Evolutionary conservation across 2,113 vertebrate genomes (phyloP).

Genomic region (Paralichthys olivaceus): DNA sequence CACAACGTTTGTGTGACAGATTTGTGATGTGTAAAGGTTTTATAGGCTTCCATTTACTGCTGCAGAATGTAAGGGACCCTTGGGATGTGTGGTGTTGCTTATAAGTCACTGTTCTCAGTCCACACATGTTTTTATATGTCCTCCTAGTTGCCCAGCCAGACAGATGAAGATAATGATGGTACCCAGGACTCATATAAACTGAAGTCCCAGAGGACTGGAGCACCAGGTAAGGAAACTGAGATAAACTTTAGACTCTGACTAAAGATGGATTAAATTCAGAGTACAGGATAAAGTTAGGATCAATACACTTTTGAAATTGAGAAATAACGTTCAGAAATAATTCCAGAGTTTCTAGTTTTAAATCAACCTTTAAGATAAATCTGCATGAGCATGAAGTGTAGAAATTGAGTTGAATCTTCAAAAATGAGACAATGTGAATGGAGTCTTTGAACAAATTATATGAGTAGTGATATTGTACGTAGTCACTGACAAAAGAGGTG

Average conservation of each 20-base stretch:
- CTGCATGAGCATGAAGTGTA: no score
- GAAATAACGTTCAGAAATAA: no score
- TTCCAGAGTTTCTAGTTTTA: no score
- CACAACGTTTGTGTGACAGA: conserved; percentile 5
- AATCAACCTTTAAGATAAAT: no score
- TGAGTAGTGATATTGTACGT: no score
- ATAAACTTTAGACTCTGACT: conserved; percentile 9
- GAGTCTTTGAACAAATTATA: no score
- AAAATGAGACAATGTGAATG: no score
- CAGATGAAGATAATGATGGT: conserved; percentile 1
- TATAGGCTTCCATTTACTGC: conserved; percentile 5
- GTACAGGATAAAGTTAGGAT: not conserved
- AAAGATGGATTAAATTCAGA: not conserved
- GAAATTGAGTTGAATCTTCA: no score
- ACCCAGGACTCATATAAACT: not conserved
- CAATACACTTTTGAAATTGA: no score
- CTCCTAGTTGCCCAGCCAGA: not conserved
- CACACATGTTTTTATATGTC: not conserved
- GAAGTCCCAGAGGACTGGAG: not conserved
- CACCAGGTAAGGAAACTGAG: not conserved
- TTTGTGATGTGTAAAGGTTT: conserved; percentile 7
- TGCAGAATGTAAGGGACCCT: conserved; percentile 1
- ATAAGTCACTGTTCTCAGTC: conserved; percentile 15
- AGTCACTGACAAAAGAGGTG: no score
- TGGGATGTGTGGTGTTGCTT: not conserved